Conservation (phyloP, 2,797 vertebrate species). For the Propithecus deckenii region DNA sequence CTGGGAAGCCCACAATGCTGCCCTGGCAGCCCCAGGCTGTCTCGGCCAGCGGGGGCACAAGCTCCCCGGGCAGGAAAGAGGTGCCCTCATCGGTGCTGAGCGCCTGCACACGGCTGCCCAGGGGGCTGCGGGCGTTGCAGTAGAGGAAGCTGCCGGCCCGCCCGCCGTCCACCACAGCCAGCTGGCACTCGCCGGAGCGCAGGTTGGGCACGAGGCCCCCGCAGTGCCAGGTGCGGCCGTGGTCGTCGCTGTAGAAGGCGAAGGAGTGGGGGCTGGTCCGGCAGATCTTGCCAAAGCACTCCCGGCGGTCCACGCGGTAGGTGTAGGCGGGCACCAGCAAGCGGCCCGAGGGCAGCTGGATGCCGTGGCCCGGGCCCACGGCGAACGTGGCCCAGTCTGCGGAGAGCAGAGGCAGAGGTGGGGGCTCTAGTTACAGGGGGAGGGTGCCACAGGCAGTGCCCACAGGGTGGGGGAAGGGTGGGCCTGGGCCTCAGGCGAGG, state of each 20-base stretch:
- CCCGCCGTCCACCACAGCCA: constrained; percentile 93
- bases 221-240: constrained; percentile 90
- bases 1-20: constrained; percentile 90
- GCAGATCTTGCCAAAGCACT: constrained; percentile 94
- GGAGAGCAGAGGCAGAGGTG: background rate
- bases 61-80: constrained; percentile 90
- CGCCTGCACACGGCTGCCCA: constrained; percentile 94
- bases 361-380: constrained; percentile 93
- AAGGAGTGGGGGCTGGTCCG: constrained; percentile 92
- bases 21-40: constrained; percentile 94
- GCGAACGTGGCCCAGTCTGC: constrained; percentile 98
- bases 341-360: constrained; percentile 93
- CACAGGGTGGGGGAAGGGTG: rapidly evolving
- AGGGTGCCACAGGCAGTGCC: rapidly evolving
- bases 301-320: constrained; percentile 93
- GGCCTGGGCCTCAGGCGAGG: rapidly evolving
- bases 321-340: constrained; percentile 95
- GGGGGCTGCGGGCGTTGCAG: constrained; percentile 93
- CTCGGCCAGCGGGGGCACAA: constrained; percentile 92
- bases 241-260: constrained; percentile 95
- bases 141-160: constrained; percentile 91
- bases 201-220: constrained; percentile 91
- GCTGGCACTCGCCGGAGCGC: constrained; percentile 94
- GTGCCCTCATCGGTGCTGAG: constrained; percentile 91
- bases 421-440: background rate